Conservation (phyloP, 2,797 vertebrate species). For the Peromyscus attwateri region DNA sequence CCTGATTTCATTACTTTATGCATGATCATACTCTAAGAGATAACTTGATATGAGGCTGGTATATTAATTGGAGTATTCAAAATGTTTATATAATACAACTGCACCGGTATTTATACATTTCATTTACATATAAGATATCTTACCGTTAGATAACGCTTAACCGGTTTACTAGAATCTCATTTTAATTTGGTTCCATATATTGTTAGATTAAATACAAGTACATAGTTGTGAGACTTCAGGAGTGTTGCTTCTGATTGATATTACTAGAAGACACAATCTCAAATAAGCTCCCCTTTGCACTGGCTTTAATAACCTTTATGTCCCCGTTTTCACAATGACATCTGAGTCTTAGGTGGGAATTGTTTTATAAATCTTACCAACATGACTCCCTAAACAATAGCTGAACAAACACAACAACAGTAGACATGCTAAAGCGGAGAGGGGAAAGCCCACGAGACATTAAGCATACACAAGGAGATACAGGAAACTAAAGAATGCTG, state of each 20-base stretch:
- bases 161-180: neutral
- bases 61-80: conserved; percentile 2
- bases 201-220: conserved; percentile 38
- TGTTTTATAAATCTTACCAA: neutral
- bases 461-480: neutral
- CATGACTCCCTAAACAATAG: neutral
- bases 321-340: neutral
- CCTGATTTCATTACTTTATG: neutral
- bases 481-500: neutral
- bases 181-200: neutral
- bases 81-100: conserved; percentile 8
- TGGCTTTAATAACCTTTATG: neutral
- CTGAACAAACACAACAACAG: neutral
- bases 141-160: neutral
- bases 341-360: neutral
- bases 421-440: neutral
- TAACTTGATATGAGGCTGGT: neutral
- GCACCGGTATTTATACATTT: neutral
- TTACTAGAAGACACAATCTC: neutral
- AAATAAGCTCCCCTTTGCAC: neutral
- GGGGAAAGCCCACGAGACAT: neutral
- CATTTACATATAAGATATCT: neutral
- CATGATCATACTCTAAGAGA: neutral
- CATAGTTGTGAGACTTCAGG: neutral
- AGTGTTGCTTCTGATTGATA: neutral